phyloP scores from a whole-genome alignment of 2,113 vertebrate genomes.

The Xenus cinereus region DNA sequence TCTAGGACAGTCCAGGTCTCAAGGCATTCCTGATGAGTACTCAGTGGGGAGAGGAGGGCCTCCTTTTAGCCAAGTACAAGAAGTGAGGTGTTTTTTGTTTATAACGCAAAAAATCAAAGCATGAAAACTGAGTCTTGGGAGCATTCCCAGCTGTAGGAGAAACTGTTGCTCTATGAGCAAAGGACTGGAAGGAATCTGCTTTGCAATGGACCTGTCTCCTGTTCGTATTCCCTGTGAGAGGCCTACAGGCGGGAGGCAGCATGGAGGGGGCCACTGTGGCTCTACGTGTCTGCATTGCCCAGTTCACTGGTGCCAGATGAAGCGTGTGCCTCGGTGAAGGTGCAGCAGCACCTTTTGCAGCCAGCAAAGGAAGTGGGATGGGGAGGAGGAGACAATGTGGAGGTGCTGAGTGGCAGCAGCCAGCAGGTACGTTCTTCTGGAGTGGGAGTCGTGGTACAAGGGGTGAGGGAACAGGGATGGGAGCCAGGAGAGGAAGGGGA shows the following conservation, averaged over 20 bases:
- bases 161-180: not conserved
- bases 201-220: not conserved
- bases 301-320: not conserved
- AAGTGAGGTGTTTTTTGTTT: not conserved
- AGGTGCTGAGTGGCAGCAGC: not conserved
- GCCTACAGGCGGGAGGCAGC: not conserved
- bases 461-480: not conserved
- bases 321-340: not conserved
- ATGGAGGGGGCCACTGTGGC: not conserved
- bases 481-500: not conserved
- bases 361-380: not conserved
- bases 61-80: not conserved
- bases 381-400: not conserved
- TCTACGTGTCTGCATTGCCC: fast-evolving
- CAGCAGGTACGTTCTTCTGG: not conserved
- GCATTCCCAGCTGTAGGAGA: not conserved
- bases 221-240: not conserved
- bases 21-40: not conserved
- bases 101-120: not conserved
- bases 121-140: not conserved
- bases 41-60: not conserved
- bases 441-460: fast-evolving
- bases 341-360: not conserved
- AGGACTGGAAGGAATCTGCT: not conserved
- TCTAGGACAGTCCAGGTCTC: not conserved